phyloP scores from a whole-genome alignment of 2,113 vertebrate genomes.

The Nothocercus julius region DNA sequence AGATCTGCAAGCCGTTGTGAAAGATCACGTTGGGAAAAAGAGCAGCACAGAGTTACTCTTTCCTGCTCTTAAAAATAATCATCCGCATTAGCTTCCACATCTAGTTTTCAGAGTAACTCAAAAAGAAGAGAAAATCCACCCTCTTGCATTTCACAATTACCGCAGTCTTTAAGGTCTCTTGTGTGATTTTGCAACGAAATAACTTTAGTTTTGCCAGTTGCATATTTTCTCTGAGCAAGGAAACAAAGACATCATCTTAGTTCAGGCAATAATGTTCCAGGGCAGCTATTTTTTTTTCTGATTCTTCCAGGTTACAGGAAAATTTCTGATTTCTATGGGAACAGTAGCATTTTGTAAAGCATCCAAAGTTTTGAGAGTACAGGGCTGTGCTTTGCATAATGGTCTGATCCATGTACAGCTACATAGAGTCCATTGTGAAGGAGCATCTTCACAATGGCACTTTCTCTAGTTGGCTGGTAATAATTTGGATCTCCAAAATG shows the following conservation, averaged over 20 bases:
- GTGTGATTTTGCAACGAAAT: not conserved
- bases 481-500: slow-evolving; percentile 18
- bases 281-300: slow-evolving; percentile 35
- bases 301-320: slow-evolving; percentile 31
- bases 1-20: not conserved
- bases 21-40: not conserved
- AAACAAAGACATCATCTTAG: not conserved
- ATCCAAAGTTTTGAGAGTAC: slow-evolving; percentile 10
- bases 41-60: not conserved
- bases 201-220: slow-evolving; percentile 4
- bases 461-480: not conserved
- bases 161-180: not conserved
- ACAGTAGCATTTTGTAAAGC: slow-evolving; percentile 22
- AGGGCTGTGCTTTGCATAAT: slow-evolving; percentile 1
- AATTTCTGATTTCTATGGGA: slow-evolving; percentile 46
- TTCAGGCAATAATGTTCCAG: not conserved
- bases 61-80: not conserved
- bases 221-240: not conserved
- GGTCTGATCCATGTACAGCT: not conserved
- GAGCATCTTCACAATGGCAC: not conserved
- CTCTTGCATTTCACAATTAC: not conserved
- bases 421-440: not conserved
- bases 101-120: not conserved
- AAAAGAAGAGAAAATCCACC: not conserved
- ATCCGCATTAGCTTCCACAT: not conserved